phyloP scores from a whole-genome alignment of 2,797 vertebrate genomes.

The Tiaroga cobitis region DNA sequence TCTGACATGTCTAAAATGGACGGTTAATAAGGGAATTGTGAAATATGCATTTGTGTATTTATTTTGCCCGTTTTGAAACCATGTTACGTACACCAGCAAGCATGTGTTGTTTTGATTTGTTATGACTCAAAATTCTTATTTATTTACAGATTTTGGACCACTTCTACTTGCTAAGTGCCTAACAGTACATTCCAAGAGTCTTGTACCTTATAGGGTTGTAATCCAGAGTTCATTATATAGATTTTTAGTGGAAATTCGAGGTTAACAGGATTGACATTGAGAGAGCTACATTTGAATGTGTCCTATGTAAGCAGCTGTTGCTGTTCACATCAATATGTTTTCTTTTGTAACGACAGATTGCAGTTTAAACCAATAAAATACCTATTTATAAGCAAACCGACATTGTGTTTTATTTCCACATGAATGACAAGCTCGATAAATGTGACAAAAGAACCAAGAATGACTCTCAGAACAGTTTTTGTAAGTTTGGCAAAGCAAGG shows the following conservation, averaged over 20 bases:
- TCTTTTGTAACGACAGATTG: slow-evolving; percentile 90
- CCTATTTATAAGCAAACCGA: slow-evolving; percentile 39
- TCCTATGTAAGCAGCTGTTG: slow-evolving; percentile 79
- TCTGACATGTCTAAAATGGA: slow-evolving; percentile 13
- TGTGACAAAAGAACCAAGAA: not conserved
- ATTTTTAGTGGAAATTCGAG: slow-evolving; percentile 67
- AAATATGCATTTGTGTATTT: slow-evolving; percentile 28
- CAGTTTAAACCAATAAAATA: slow-evolving; percentile 93
- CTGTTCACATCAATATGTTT: slow-evolving; percentile 86
- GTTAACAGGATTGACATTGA: slow-evolving; percentile 81
- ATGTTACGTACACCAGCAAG: slow-evolving; percentile 15
- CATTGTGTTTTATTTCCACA: not conserved
- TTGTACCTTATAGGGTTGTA: slow-evolving; percentile 40
- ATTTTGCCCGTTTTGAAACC: slow-evolving; percentile 34
- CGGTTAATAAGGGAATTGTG: slow-evolving; percentile 27
- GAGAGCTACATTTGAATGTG: slow-evolving; percentile 83
- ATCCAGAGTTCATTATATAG: slow-evolving; percentile 42
- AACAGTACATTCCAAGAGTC: slow-evolving; percentile 84
- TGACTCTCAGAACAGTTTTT: not conserved
- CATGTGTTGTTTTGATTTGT: slow-evolving; percentile 52
- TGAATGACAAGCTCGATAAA: not conserved
- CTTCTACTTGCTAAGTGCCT: slow-evolving; percentile 81
- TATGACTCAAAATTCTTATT: slow-evolving; percentile 41
- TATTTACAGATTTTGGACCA: slow-evolving; percentile 54
- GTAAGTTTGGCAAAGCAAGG: not conserved